These are phyloP conservation scores for Tragopan temminckii DNA, from an alignment of 2,797 vertebrate species.

Conservation along the genomic window DNA sequence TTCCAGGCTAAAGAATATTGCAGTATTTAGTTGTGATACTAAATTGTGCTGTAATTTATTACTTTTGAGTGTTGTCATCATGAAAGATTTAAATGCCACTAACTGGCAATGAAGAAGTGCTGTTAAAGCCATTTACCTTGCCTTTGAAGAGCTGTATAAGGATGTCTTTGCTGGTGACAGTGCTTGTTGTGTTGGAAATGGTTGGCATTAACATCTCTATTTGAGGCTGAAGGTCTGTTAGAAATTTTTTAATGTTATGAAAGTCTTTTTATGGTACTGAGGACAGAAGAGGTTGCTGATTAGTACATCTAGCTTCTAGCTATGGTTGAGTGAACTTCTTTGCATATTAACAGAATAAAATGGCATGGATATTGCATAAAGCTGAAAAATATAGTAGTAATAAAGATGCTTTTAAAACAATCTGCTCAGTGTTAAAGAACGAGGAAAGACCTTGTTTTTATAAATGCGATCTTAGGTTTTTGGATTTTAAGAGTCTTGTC, in stretches of 20 bases:
- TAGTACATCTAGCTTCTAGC: slow-evolving; percentile 41
- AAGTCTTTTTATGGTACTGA: slow-evolving; percentile 31
- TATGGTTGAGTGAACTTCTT: slow-evolving; percentile 63
- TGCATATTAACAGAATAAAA: slow-evolving; percentile 69
- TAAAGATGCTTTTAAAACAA: slow-evolving; percentile 1
- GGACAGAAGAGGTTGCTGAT: slow-evolving; percentile 44
- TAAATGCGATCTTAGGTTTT: not conserved
- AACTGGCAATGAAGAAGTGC: not conserved
- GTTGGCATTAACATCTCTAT: not conserved
- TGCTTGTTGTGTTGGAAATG: slow-evolving; percentile 12
- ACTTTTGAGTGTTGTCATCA: slow-evolving; percentile 29
- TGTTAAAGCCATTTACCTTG: not conserved
- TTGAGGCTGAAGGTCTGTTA: slow-evolving; percentile 19
- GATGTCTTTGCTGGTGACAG: not conserved
- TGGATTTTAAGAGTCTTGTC: not conserved
- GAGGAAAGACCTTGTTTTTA: not conserved
- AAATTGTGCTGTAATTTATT: slow-evolving; percentile 43
- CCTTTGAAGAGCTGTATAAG: not conserved
- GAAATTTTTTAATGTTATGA: slow-evolving; percentile 39
- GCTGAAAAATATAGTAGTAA: slow-evolving; percentile 54
- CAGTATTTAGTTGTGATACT: not conserved
- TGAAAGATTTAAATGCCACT: slow-evolving; percentile 43
- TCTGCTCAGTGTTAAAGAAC: not conserved
- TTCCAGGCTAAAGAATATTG: not conserved
- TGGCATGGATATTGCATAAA: slow-evolving; percentile 44